Percentiles rank a stretch among this genome's conserved stretches.
Conservation (phyloP, 2,113 vertebrate genomes). For the Phainopepla nitens region DNA sequence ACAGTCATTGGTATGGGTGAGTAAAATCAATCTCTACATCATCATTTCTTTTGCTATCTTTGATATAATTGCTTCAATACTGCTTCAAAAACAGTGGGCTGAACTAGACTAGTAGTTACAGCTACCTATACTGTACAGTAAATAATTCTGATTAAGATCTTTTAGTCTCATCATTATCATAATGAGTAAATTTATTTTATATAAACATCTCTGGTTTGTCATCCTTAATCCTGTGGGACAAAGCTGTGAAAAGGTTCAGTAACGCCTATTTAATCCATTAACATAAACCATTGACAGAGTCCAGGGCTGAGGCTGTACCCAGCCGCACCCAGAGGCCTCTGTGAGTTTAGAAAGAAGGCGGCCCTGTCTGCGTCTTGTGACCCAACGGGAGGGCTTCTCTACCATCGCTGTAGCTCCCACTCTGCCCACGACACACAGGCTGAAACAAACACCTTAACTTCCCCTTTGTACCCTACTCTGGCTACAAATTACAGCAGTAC, state of each 20-base stretch:
- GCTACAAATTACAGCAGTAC: background rate
- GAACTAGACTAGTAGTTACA: background rate
- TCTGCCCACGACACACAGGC: background rate
- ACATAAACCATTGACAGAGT: background rate
- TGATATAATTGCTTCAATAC: background rate
- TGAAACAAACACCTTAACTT: background rate
- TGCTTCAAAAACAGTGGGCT: background rate
- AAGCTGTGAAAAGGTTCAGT: background rate
- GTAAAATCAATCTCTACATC: background rate
- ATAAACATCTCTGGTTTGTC: background rate
- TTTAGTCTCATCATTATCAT: background rate
- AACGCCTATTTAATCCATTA: background rate
- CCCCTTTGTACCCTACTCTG: background rate
- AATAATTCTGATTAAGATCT: background rate
- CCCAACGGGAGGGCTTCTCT: background rate
- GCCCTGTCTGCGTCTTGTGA: background rate
- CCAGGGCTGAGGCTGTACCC: background rate
- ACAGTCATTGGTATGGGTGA: background rate
- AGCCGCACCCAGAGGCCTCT: background rate
- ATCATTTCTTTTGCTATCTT: background rate
- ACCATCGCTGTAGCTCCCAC: background rate
- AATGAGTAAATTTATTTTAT: background rate
- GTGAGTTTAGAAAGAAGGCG: background rate
- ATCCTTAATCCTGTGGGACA: background rate
- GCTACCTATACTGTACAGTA: background rate